These are phyloP conservation scores for Ennomos quercinarius DNA, from an alignment of 2,888 invertebrate genomes.

Conservation along the genomic window DNA sequence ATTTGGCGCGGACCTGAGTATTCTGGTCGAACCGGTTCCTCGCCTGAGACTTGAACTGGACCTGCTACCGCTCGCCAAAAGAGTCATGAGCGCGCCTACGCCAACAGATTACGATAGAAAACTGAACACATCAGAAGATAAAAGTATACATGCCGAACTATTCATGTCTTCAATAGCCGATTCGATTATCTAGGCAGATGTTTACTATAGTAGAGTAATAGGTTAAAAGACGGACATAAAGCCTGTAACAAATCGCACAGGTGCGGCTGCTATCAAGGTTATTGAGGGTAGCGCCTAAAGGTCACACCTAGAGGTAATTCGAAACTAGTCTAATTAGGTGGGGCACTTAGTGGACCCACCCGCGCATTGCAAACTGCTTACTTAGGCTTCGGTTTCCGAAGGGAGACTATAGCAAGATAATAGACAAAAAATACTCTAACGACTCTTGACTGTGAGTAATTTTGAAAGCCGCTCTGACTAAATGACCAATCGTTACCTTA, in stretches of 20 bases:
- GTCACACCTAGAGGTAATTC: slow-evolving; percentile 64
- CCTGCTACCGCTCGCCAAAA: slow-evolving; percentile 79
- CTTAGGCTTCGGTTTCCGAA: slow-evolving; percentile 35
- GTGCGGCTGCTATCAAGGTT: slow-evolving; percentile 59
- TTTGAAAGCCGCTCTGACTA: slow-evolving; percentile 19
- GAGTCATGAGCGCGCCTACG: slow-evolving; percentile 70
- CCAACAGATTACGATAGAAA: slow-evolving; percentile 64
- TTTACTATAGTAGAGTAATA: slow-evolving; percentile 25
- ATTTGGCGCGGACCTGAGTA: slow-evolving; percentile 67
- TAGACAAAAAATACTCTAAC: slow-evolving; percentile 9
- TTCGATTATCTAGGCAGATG: slow-evolving; percentile 33
- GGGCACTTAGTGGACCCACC: slow-evolving; percentile 51
- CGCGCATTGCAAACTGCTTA: slow-evolving; percentile 35
- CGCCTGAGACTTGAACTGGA: slow-evolving; percentile 75
- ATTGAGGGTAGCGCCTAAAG: slow-evolving; percentile 58
- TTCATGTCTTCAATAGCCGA: slow-evolving; percentile 8
- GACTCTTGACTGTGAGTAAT: slow-evolving; percentile 23
- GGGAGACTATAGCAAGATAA: slow-evolving; percentile 3
- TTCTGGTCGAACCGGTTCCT: slow-evolving; percentile 82
- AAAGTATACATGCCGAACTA: slow-evolving; percentile 19
- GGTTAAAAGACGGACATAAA: slow-evolving; percentile 33
- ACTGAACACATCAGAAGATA: slow-evolving; percentile 33
- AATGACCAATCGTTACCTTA: slow-evolving; percentile 31
- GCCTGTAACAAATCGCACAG: slow-evolving; percentile 45
- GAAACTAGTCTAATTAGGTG: slow-evolving; percentile 62